Base-by-base conservation (phyloP, 2,888 invertebrate genomes). In the Aproaerema taeniolella region DNA sequence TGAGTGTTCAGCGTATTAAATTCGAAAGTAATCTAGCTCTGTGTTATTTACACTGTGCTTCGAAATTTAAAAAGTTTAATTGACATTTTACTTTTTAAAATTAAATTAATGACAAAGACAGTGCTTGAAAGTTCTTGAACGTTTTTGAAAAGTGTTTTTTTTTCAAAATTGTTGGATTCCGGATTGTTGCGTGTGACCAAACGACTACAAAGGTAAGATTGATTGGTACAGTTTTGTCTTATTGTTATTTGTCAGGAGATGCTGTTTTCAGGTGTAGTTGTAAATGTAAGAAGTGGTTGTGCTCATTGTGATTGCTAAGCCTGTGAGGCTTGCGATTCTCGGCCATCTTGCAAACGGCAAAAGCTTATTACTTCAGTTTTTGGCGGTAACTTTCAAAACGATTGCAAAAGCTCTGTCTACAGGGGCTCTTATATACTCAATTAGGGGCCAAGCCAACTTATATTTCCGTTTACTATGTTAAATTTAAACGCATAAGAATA, bases 171-270 rank as follows among this genome's bases (percentile, higher is more conserved):
- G 58, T 67, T 67, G 53, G 55, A 65, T 66, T 74, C 67, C 71
- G 75, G 70, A 79, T 78, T 78, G 61, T 68, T 68, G 65, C 68
- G 61, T 65, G 69, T 45, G 38, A 17, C 42, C 44, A 43, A 46
- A 49, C 52, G 54, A 49, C 57, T 52, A 38, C 41, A 38, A 45
- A 32, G 43, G 39, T 46, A 46, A 28, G 44, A 44, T 38, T 37
- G 7, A 17, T 38, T 29, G 31, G 36, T 40, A 39, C 12, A 38
- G 25, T 41, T 35, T 14, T 14, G 28, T 14, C 20, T 37, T 51
- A 61, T 59, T 39, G 58, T 38, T 39, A 49, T 49, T 50, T 46
- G 53, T 59, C 53, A 58, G 54, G 51, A 47, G 52, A 53, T 46
- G 38, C 14, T 39, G 31, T 12, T 37, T 47, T 42, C 39, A n/a